Percentiles rank a stretch among this genome's conserved stretches.
These are phyloP conservation scores for Tympanuchus pallidicinctus DNA, from an alignment of 2,113 vertebrate species.

Conservation along the genomic window DNA sequence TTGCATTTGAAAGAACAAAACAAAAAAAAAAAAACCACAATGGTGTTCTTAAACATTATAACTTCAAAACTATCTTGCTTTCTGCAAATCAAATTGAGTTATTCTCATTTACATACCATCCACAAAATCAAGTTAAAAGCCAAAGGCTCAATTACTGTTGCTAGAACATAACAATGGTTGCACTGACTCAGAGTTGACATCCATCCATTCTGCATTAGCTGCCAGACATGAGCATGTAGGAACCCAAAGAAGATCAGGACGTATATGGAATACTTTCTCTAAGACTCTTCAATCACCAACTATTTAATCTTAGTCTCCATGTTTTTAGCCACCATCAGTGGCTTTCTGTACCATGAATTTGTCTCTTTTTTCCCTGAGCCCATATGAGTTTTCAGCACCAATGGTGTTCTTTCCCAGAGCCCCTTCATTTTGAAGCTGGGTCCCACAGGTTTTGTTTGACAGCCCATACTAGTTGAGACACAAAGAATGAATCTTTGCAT, in stretches of 20 bases:
- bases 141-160: neutral
- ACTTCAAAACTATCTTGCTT: neutral
- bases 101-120: neutral
- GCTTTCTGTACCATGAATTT: neutral
- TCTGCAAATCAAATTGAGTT: neutral
- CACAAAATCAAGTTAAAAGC: neutral
- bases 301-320: neutral
- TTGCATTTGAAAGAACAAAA: constrained; percentile 1
- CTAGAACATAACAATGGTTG: neutral
- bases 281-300: neutral
- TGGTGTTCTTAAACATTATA: neutral
- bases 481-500: neutral
- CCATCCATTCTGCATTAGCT: neutral
- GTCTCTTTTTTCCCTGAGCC: neutral
- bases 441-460: neutral
- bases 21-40: neutral
- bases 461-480: neutral
- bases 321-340: neutral
- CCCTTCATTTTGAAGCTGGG: neutral
- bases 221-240: neutral
- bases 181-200: neutral
- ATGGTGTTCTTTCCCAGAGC: neutral
- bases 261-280: neutral
- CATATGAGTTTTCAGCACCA: neutral
- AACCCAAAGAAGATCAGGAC: neutral